Evolutionary conservation across 2,888 invertebrate species (phyloP), one percentile per base, ranked within the genome.

Genomic region (Alloplasta piceator): DNA sequence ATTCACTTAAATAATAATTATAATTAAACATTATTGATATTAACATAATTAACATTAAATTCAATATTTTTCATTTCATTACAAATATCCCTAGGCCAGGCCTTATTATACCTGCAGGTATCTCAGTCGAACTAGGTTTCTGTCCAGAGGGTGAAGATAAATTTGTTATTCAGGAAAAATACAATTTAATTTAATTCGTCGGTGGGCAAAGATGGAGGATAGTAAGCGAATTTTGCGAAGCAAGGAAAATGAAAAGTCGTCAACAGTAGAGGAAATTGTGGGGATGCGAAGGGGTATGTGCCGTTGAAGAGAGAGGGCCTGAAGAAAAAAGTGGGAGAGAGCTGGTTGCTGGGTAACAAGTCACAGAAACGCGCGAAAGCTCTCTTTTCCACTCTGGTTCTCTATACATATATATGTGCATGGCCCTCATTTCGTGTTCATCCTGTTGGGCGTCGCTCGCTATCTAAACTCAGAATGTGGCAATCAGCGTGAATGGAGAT

Each of bases 401-500:
- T 43, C 63, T 10, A n/a, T 43, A n/a, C 12, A 38, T 46, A 12
- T n/a, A n/a, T n/a, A n/a, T n/a, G n/a, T n/a, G n/a, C n/a, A n/a
- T n/a, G 16, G 10, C 43, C 41, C 56, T 58, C 50, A 55, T 71
- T 74, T 56, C 55, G 56, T 71, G 71, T 75, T 82, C 67, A 67
- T 78, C 61, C 75, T 61, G 39, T 66, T 14, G 68, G 77, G 73
- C 58, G 52, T 48, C 50, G 41, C 71, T 74, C 75, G 78, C 75
- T 74, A n/a, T n/a, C 67, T 72, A 86, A 85, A 85, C 83, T 83
- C 85, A 81, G 83, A 87, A 85, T 84, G 76, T 86, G 87, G 86
- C 87, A 86, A 87, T 87, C 87, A 86, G 82, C 83, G 84, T 86
- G 87, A 87, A 87, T 87, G 84, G 87, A 85, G 86, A 87, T 87